Percentiles rank a stretch among this genome's conserved stretches.
Conservation (phyloP, 2,888 invertebrate species). For the Cerastoderma edule region DNA sequence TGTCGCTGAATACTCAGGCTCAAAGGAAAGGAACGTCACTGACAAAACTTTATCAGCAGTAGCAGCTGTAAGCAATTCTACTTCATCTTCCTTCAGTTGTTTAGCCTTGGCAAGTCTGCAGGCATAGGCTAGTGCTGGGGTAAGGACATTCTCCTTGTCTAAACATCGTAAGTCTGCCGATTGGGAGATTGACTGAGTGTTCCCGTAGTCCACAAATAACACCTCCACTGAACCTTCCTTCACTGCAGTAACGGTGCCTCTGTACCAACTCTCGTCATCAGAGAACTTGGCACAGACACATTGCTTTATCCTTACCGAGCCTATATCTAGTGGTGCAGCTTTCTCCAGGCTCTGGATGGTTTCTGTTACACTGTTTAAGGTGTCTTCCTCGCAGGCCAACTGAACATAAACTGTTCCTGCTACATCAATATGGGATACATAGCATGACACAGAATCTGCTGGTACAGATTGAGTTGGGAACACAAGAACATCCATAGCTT, state of each 20-base stretch:
- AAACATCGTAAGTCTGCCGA: constrained; percentile 62
- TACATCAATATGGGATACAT: constrained; percentile 65
- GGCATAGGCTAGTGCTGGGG: constrained; percentile 64
- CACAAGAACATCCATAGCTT: constrained; percentile 6
- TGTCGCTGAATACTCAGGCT: constrained; percentile 45
- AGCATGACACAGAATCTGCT: constrained; percentile 45
- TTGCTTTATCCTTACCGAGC: constrained; percentile 54
- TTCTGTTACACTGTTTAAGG: constrained; percentile 55
- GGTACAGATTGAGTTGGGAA: constrained; percentile 51
- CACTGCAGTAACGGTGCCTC: constrained; percentile 86
- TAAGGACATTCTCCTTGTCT: constrained; percentile 45
- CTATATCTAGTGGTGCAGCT: constrained; percentile 29
- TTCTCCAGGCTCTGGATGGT: constrained; percentile 57
- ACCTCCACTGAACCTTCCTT: constrained; percentile 74
- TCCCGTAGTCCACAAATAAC: constrained; percentile 79
- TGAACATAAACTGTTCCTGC: constrained; percentile 68
- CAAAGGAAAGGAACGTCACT: constrained; percentile 44
- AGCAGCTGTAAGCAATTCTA: constrained; percentile 60
- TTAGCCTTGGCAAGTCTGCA: constrained; percentile 60
- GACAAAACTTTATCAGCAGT: constrained; percentile 59
- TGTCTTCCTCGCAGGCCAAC: constrained; percentile 58
- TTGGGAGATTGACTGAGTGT: constrained; percentile 65
- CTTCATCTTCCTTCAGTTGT: constrained; percentile 54
- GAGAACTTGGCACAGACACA: constrained; percentile 85
- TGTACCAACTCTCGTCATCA: constrained; percentile 88